Percentiles rank a stretch among this genome's conserved stretches.
Conservation (phyloP, 2,888 invertebrate genomes). For the Agonopterix alstromeriana region DNA sequence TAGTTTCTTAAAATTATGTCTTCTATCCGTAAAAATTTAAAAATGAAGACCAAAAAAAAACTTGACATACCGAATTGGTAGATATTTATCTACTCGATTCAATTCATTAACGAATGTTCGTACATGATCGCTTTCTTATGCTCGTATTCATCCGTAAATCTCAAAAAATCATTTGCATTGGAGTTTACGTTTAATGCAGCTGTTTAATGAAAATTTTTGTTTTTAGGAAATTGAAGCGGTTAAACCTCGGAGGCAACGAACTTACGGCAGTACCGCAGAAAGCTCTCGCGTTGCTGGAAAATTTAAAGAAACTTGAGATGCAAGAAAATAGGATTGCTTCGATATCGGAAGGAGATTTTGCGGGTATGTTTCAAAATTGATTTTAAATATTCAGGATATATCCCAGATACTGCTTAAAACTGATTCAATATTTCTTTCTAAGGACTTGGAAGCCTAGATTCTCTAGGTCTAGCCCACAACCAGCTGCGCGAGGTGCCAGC, state of each 20-base stretch:
- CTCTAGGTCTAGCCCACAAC: conserved; percentile 91
- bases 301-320: conserved; percentile 90
- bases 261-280: conserved; percentile 86
- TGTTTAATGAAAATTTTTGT: too few species aligned
- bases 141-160: too few species aligned
- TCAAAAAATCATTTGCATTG: too few species aligned
- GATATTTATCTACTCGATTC: too few species aligned
- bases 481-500: conserved; percentile 86
- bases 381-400: background rate
- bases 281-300: conserved; percentile 87
- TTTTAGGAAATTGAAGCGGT: conserved; percentile 84
- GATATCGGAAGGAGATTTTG: conserved; percentile 90
- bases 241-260: conserved; percentile 92
- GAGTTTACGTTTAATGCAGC: too few species aligned
- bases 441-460: conserved; percentile 89
- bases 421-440: conserved; percentile 12
- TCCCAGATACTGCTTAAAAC: background rate
- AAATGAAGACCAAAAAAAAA: too few species aligned
- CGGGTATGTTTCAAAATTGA: conserved; percentile 74
- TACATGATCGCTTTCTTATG: too few species aligned
- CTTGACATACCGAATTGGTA: too few species aligned
- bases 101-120: too few species aligned
- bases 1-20: too few species aligned
- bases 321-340: conserved; percentile 89
- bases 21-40: too few species aligned